A percentile compares a stretch with the other conserved stretches of the same genome.
Conservation (phyloP, 1,140 invertebrate species). For the Oncopodura yosiiana region DNA sequence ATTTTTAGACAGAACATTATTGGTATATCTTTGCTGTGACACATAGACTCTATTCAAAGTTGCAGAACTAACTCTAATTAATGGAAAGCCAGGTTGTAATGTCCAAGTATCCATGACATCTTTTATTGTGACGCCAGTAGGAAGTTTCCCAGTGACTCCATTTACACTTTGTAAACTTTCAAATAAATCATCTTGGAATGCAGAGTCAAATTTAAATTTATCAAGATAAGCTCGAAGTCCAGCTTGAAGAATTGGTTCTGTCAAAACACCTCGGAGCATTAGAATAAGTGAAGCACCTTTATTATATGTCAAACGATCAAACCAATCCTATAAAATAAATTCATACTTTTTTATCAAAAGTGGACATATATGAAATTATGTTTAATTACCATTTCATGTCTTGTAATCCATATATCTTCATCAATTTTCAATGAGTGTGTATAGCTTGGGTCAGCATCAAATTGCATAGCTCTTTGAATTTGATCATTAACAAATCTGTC, state of each 20-base stretch:
- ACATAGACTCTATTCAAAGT: constrained; percentile 5
- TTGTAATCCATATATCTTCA: neutral
- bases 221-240: constrained; percentile 38
- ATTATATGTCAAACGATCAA: constrained; percentile 27
- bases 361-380: too few species aligned
- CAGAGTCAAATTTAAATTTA: constrained; percentile 45
- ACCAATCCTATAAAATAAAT: too few species aligned
- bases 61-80: constrained; percentile 56
- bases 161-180: constrained; percentile 58
- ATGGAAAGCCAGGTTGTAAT: constrained; percentile 72
- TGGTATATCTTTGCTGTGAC: constrained; percentile 32
- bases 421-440: constrained; percentile 7
- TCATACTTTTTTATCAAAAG: too few species aligned
- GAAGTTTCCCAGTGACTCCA: constrained; percentile 49
- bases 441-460: neutral
- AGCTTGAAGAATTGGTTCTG: constrained; percentile 41
- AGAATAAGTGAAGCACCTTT: constrained; percentile 39
- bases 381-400: too few species aligned
- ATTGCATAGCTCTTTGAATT: constrained; percentile 14
- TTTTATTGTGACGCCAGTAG: constrained; percentile 53
- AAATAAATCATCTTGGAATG: constrained; percentile 81
- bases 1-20: neutral
- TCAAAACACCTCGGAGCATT: constrained; percentile 47
- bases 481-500: constrained; percentile 11
- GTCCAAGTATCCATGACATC: constrained; percentile 87